Evolutionary conservation across 2,797 vertebrate genomes (phyloP), one percentile per base, ranked within the genome.

Genomic region (Poeciliopsis paucimaculata): DNA sequence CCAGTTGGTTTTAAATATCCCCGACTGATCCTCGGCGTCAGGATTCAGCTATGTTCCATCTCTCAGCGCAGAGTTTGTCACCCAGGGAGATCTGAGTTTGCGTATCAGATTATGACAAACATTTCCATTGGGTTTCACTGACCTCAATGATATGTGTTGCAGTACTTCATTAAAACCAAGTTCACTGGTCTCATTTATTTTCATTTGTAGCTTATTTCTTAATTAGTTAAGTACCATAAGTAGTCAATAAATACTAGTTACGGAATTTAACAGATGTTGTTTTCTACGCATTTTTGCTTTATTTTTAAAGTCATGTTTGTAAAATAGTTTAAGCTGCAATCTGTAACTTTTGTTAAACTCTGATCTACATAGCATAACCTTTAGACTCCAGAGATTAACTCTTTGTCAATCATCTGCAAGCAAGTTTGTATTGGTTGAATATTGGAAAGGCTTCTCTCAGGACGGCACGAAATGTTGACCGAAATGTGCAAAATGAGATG

Each of bases 1-100:
- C 90, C 89, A 85, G 74, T 86, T 88, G 89, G 86, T 87, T 91
- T 90, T 89, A 88, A 89, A 86, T 79, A 83, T 91, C 88, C 89
- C 90, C n/a, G 84, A 88, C 84, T 91, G 90, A 89, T 82, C 60
- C 87, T 90, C 70, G 36, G 53, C 86, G 82, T 90, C 77, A 76
- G 77, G 83, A 77, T 81, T 79, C 75, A 82, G 79, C 64, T 89
- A 90, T 43, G 73, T 78, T 88, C 89, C 82, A 78, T 89, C 86
- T 72, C 79, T 87, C 89, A 57, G 81, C 77, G 72, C 79, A 55
- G 85, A 90, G 83, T 84, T 92, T 86, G 86, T 86, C 82, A 77
- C 87, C 76, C 13, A 1, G 87, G 84, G 88, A 90, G 75, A 81
- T 82, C 82, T 55, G 77, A 87, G 87, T 90, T 92, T 90, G 79